Conservation (phyloP, 2,113 vertebrate species). For the Anas platyrhynchos region DNA sequence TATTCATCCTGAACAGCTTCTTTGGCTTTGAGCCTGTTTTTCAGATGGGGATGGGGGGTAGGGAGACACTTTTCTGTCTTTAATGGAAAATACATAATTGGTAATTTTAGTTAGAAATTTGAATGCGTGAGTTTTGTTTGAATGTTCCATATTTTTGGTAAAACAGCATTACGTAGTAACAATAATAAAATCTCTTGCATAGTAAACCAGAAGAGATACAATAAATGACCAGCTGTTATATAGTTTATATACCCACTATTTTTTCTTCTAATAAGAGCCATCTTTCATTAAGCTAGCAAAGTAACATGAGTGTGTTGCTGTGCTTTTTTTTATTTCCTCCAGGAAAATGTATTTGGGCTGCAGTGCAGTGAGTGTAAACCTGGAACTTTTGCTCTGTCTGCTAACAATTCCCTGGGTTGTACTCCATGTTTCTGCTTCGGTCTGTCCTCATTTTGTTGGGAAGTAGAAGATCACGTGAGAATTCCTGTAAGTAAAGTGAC, state of each 20-base stretch:
- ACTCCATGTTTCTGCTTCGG: conserved; percentile 91
- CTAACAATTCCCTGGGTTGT: conserved; percentile 80
- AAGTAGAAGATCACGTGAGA: conserved; percentile 81
- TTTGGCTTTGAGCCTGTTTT: background rate
- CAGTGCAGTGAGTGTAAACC: conserved; percentile 86
- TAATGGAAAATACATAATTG: background rate
- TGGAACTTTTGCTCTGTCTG: conserved; percentile 83
- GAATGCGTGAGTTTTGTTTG: background rate
- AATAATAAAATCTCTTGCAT: background rate
- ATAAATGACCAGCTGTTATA: background rate
- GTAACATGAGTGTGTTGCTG: background rate
- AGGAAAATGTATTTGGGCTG: conserved; percentile 88
- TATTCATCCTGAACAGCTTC: background rate
- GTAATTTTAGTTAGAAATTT: background rate
- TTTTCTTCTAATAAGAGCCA: background rate
- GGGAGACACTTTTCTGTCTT: background rate
- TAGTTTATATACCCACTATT: background rate
- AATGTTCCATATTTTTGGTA: background rate
- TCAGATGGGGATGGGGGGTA: background rate
- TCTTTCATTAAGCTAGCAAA: background rate
- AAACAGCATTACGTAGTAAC: background rate
- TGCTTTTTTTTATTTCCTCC: background rate
- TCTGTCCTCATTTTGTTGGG: conserved; percentile 81
- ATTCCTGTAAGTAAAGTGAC: conserved; percentile 77
- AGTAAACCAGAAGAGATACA: background rate